These are phyloP conservation scores for Pangasianodon hypophthalmus DNA, from an alignment of 2,113 vertebrate genomes.

Conservation along the genomic window DNA sequence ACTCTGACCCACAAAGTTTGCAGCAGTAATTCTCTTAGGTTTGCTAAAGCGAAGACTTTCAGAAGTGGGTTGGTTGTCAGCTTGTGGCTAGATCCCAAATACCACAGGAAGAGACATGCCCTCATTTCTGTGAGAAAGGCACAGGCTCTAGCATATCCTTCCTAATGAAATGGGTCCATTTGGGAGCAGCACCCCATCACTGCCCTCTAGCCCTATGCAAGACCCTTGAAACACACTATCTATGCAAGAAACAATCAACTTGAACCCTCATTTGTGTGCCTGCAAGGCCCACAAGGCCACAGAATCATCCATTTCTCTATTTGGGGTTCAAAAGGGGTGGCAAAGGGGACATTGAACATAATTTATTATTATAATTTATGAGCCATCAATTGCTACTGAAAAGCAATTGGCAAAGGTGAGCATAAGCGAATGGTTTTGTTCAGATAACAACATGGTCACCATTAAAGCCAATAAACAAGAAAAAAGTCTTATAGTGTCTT, in stretches of 20 bases:
- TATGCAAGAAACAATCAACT: background rate
- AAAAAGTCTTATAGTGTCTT: background rate
- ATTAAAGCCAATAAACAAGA: background rate
- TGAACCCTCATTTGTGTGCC: background rate
- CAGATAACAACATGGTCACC: background rate
- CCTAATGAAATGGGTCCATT: background rate
- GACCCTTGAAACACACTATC: background rate
- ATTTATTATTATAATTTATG: background rate
- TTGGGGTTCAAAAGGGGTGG: background rate
- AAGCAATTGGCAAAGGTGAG: background rate
- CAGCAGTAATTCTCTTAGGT: background rate
- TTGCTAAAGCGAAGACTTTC: background rate
- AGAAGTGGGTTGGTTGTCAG: background rate
- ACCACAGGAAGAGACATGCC: background rate
- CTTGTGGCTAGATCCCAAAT: background rate
- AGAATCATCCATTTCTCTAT: background rate
- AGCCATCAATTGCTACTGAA: background rate
- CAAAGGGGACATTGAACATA: background rate
- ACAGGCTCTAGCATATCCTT: background rate
- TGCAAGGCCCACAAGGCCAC: background rate
- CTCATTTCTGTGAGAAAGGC: background rate
- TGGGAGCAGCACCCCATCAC: background rate
- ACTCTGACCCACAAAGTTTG: background rate
- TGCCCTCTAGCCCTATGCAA: background rate
- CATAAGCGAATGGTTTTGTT: background rate